Evolutionary conservation across 2,797 vertebrate species (phyloP).

Genomic region (Darevskia mixta): DNA sequence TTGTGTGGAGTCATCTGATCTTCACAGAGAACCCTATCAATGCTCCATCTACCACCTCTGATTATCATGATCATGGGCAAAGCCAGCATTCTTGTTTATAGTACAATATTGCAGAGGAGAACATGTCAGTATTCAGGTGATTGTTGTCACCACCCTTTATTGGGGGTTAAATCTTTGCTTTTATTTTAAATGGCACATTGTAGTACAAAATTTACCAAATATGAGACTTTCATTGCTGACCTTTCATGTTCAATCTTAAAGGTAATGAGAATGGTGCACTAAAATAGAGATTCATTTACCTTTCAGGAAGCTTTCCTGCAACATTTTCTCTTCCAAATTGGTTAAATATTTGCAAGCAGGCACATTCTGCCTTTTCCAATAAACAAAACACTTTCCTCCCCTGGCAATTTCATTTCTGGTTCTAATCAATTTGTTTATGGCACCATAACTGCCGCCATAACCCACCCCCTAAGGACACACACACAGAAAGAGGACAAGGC

Average conservation of each 20-base stretch:
- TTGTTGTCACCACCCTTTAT: constrained; percentile 1
- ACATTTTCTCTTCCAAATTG: constrained; percentile 46
- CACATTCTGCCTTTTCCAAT: constrained; percentile 51
- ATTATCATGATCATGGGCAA: neutral
- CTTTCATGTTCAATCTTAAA: constrained; percentile 54
- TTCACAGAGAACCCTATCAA: too few species aligned
- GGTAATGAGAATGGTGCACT: constrained; percentile 22
- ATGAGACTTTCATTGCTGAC: constrained; percentile 44
- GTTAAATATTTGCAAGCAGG: constrained; percentile 58
- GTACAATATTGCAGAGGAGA: neutral
- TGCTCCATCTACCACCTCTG: too few species aligned
- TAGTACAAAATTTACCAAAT: neutral
- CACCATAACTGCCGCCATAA: neutral
- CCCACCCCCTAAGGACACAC: neutral
- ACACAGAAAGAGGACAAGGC: constrained; percentile 13
- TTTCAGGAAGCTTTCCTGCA: constrained; percentile 58
- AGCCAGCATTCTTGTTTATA: neutral
- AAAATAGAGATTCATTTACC: constrained; percentile 63
- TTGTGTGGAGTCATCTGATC: too few species aligned
- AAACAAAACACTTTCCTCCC: constrained; percentile 29
- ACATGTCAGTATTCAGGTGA: neutral
- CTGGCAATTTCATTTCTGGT: constrained; percentile 36
- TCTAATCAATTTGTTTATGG: constrained; percentile 26
- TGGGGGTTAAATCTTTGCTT: neutral
- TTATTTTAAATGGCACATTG: constrained; percentile 33